Percentiles rank a stretch among this genome's conserved stretches.
Conservation (phyloP, 2,113 vertebrate species). For the Anser brachyrhynchus region DNA sequence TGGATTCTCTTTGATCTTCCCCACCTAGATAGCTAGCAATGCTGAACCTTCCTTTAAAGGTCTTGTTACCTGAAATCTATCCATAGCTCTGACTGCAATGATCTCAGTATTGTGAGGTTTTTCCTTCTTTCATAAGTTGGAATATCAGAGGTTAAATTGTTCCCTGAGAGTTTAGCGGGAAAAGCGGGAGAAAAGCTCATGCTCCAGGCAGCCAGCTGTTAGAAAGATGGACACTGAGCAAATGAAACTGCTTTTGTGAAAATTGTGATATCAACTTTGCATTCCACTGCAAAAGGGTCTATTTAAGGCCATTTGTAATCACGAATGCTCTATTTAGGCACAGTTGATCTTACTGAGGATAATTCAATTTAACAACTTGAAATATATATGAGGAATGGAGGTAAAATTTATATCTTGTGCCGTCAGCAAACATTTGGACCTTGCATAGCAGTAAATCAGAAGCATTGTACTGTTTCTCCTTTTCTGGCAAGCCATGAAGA, state of each 20-base stretch:
- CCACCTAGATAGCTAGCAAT: background rate
- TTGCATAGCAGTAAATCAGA: background rate
- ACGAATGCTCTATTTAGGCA: background rate
- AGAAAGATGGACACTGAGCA: background rate
- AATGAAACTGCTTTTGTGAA: background rate
- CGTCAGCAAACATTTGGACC: slow-evolving; percentile 24
- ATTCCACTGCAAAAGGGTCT: background rate
- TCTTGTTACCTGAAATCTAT: background rate
- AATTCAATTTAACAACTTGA: slow-evolving; percentile 11
- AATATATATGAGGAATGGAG: background rate
- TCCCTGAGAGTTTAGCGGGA: background rate
- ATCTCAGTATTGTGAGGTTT: background rate
- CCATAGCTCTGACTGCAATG: background rate
- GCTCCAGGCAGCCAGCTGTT: background rate
- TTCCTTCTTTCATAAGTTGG: background rate
- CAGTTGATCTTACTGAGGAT: background rate
- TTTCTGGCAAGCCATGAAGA: slow-evolving; percentile 19
- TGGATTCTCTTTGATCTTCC: background rate
- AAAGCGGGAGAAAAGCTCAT: background rate
- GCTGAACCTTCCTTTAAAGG: background rate
- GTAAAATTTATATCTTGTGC: background rate
- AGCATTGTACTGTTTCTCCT: background rate
- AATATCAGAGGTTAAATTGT: rapidly evolving
- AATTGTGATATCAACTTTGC: background rate
- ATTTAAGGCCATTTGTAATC: background rate